Base-by-base conservation (phyloP, 2,797 vertebrate species). In the Peromyscus nudipes region DNA sequence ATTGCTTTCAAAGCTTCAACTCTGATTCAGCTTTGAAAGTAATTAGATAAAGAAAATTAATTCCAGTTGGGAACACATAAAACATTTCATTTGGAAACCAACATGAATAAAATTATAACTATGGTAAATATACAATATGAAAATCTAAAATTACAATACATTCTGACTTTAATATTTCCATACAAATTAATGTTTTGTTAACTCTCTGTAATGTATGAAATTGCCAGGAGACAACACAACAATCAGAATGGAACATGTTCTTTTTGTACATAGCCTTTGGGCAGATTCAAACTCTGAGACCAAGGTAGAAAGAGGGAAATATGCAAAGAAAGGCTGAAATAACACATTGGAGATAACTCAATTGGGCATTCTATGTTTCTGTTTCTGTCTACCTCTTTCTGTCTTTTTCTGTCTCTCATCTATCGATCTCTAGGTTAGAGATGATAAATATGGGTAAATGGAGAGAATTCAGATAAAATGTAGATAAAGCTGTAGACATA, bases 31-130 rank as follows among this genome's bases (percentile, higher is more conserved):
- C 91, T 94, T 97, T 95, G 94, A 91, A 97, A 97, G 90, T 97
- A 97, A 97, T 98, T 97, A 97, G 90, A 96, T 98, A 95, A 97
- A 96, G 95, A 95, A 97, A 97, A 97, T 96, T 95, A 96, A 97
- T 96, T 97, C 86, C 75, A 81, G 43, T 97, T 95, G 95, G 93
- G 91, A 95, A 91, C 76, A 96, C 85, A 97, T 95, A 95, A 95
- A 96, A 91, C 89, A 95, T 95, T 98, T 96, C 88, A 95, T 95
- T 94, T 97, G 95, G 90, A 97, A 95, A 95, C 57, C 88, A 94
- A 95, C 95, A 91, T 94, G 97, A 96, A 95, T 97, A 97, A 97
- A 97, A 97, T 97, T 96, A 95, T 91, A 92, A 95, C 75, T 97
- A 92, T 81, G 14, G 80, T 94, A 95, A 97, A 97, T 92, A 96